These are phyloP conservation scores for Rhagium mordax DNA, from an alignment of 2,888 invertebrate genomes.

Conservation along the genomic window DNA sequence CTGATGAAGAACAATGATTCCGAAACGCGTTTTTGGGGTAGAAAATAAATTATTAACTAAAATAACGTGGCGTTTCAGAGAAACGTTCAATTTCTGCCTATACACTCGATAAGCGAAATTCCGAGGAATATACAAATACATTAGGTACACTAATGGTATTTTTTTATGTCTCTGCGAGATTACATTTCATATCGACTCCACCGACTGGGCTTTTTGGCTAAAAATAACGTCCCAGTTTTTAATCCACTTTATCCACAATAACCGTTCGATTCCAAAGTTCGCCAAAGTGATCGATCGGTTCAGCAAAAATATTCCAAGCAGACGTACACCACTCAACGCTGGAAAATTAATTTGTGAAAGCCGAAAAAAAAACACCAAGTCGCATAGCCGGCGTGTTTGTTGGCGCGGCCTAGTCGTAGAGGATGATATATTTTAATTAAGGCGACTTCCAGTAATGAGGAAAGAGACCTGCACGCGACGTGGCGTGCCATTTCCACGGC, in stretches of 20 bases:
- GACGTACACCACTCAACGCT: not conserved
- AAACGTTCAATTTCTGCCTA: not conserved
- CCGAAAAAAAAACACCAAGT: not conserved
- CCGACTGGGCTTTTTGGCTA: not conserved
- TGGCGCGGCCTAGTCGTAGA: slow-evolving; percentile 18
- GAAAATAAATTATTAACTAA: too few species aligned
- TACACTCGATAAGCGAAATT: not conserved
- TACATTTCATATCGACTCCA: not conserved
- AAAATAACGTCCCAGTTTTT: not conserved
- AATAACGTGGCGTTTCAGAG: not conserved
- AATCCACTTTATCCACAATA: not conserved
- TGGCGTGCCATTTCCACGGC: slow-evolving; percentile 31
- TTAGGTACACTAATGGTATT: not conserved
- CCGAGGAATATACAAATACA: not conserved
- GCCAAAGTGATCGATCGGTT: not conserved
- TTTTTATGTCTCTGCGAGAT: not conserved
- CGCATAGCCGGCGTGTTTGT: slow-evolving; percentile 16
- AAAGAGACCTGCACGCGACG: slow-evolving; percentile 30
- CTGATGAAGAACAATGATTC: too few species aligned
- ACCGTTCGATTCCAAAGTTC: not conserved
- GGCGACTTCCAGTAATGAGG: slow-evolving; percentile 27
- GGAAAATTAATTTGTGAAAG: slow-evolving; percentile 5
- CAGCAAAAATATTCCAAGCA: not conserved
- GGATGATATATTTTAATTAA: slow-evolving; percentile 33
- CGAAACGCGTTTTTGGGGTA: too few species aligned